phyloP scores from a whole-genome alignment of 2,888 invertebrate species.

The Drosophila cognata region DNA sequence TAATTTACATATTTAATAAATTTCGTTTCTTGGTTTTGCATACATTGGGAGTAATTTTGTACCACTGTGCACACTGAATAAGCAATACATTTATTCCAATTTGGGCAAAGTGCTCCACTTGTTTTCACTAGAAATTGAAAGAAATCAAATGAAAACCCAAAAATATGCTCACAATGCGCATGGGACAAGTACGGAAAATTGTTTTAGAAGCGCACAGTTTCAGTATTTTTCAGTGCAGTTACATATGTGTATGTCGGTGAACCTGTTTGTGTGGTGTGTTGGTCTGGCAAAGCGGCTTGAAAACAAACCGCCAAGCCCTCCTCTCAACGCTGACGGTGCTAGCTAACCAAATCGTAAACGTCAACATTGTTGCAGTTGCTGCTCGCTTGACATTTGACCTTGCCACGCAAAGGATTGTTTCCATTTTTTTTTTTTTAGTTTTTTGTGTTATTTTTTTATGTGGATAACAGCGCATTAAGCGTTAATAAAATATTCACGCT shows the following conservation, averaged over 20 bases:
- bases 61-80: slow-evolving; percentile 30
- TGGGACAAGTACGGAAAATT: slow-evolving; percentile 40
- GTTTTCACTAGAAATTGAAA: slow-evolving; percentile 24
- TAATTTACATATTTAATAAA: background rate
- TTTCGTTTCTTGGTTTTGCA: background rate
- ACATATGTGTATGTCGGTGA: slow-evolving; percentile 26
- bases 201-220: slow-evolving; percentile 57
- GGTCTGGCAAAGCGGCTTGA: slow-evolving; percentile 28
- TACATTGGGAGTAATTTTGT: background rate
- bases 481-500: slow-evolving; percentile 89
- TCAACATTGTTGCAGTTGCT: slow-evolving; percentile 73
- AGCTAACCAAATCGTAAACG: slow-evolving; percentile 72
- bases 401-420: slow-evolving; percentile 32
- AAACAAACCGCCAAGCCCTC: slow-evolving; percentile 25
- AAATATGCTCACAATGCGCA: slow-evolving; percentile 11
- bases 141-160: slow-evolving; percentile 34
- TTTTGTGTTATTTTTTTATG: slow-evolving; percentile 12
- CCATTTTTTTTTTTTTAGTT: background rate
- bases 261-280: slow-evolving; percentile 7
- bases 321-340: background rate
- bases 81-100: slow-evolving; percentile 19
- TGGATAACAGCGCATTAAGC: slow-evolving; percentile 85
- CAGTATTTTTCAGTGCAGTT: slow-evolving; percentile 29
- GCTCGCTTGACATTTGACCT: slow-evolving; percentile 69
- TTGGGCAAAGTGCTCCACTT: slow-evolving; percentile 9